Base-by-base conservation (phyloP, 2,888 invertebrate species). In the Arrhopalites spinosus region DNA sequence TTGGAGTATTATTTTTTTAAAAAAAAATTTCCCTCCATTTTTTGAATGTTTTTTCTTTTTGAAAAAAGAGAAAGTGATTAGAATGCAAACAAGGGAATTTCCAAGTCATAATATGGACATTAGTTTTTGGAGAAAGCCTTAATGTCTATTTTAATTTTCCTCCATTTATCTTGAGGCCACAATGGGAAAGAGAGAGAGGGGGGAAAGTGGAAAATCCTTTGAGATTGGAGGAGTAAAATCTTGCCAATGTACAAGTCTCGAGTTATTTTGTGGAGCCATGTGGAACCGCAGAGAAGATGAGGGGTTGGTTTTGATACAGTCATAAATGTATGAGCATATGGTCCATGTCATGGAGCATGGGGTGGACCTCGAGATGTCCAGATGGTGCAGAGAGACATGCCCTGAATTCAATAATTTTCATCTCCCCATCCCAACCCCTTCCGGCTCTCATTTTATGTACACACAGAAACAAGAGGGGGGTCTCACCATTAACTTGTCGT, bases 61-160 rank as follows among this genome's bases (percentile, higher is more conserved):
- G n/a, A n/a, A n/a, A n/a, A n/a, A n/a, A n/a, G n/a, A n/a, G n/a
- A n/a, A n/a, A n/a, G 45, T 66, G 43, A 66, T 66, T 66, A 66
- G 66, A 45, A 66, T 66, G 15, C 66, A 66, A 45, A 20, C 20
- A 45, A 45, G 45, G 25, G 23, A 23, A 43, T 66, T 66, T 43
- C 20, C 1, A 27, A 36, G 45, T 43, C 43, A 45, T 66, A 66
- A 66, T 66, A 43, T 66, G 66, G 23, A 66, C 66, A 66, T 66
- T 66, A 66, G 66, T 66, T 13, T 43, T 20, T 7, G 25, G 17
- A 7, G 20, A 45, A 45, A 43, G 29, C n/a, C 23, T 20, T n/a
- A 36, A 17, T 66, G 25, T 25, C 13, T 27, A 25, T 50, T n/a
- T n/a, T 59, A 5, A 7, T 23, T 13, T 27, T 15, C 25, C 27